Conservation (phyloP, 2,113 vertebrate species). For the Arizona elegans region DNA sequence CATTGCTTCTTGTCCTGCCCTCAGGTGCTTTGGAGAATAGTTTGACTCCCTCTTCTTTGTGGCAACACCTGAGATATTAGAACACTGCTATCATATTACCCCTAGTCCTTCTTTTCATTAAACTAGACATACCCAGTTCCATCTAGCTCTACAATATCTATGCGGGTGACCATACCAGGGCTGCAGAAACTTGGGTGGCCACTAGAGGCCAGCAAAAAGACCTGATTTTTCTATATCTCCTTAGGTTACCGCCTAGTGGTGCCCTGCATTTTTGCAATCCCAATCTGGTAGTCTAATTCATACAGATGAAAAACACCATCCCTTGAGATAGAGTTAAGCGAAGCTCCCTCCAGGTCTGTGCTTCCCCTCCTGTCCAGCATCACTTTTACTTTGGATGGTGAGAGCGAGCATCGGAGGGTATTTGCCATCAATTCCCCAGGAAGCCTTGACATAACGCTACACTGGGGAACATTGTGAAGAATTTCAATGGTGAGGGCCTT, state of each 20-base stretch:
- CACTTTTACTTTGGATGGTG: not conserved
- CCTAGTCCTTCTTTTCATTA: no score
- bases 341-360: no score
- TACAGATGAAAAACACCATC: not conserved
- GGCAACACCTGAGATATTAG: no score
- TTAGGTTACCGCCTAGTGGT: not conserved
- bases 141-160: not conserved
- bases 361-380: not conserved
- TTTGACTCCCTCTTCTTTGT: no score
- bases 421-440: not conserved
- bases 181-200: not conserved
- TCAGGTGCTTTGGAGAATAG: no score
- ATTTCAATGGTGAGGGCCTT: not conserved
- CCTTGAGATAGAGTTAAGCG: not conserved
- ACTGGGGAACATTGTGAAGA: not conserved
- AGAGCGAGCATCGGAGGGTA: not conserved
- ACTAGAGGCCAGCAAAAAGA: not conserved
- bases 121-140: no score
- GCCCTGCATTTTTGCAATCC: not conserved
- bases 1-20: no score
- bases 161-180: not conserved
- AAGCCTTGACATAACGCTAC: not conserved
- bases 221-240: not conserved
- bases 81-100: no score
- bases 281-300: not conserved